Conservation (phyloP, 2,888 invertebrate species). For the Nymphalis c-album region DNA sequence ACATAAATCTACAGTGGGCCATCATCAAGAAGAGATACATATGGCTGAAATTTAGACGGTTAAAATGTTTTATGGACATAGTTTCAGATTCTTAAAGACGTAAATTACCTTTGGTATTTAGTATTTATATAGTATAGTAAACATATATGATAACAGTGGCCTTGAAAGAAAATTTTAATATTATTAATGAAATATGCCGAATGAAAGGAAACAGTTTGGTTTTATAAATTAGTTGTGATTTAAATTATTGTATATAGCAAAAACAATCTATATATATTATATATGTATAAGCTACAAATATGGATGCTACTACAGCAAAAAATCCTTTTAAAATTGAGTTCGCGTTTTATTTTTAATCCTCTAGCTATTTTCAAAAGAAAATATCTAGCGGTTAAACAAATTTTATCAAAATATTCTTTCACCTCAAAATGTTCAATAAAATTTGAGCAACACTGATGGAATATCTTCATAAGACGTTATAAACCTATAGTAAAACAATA, state of each 20-base stretch:
- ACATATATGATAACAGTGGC: constrained; percentile 13
- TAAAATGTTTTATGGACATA: background rate
- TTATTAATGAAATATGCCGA: background rate
- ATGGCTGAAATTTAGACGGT: background rate
- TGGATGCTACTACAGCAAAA: background rate
- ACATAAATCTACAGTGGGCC: constrained; percentile 4
- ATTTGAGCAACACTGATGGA: constrained; percentile 79
- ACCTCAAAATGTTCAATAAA: constrained; percentile 73
- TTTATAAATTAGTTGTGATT: background rate
- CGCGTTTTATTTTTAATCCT: constrained; percentile 27
- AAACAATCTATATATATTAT: constrained; percentile 1
- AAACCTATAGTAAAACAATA: constrained; percentile 74
- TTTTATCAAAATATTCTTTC: constrained; percentile 67
- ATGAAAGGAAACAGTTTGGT: background rate
- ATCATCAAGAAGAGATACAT: background rate
- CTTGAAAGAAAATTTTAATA: constrained; percentile 7
- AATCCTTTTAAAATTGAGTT: constrained; percentile 16
- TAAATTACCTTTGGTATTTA: constrained; percentile 26
- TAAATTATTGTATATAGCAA: background rate
- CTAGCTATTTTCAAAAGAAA: constrained; percentile 76
- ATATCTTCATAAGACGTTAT: constrained; percentile 77
- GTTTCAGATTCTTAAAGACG: constrained; percentile 21
- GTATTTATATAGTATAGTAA: constrained; percentile 5
- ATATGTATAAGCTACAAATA: background rate
- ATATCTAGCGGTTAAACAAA: constrained; percentile 73